Conservation (phyloP, 2,113 vertebrate species). For the Pituophis catenifer region DNA sequence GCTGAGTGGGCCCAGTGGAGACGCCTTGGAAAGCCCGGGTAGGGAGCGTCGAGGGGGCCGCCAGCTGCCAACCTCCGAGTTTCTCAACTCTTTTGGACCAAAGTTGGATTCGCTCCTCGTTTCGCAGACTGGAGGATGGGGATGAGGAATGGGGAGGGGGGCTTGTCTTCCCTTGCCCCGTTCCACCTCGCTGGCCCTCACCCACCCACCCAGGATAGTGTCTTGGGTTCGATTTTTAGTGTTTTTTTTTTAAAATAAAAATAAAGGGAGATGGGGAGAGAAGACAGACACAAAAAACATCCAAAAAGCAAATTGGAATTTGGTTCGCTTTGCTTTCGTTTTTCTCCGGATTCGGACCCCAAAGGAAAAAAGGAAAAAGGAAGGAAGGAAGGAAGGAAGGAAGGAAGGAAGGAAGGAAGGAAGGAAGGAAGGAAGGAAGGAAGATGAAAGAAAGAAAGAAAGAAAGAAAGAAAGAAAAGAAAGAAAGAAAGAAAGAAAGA, state of each 20-base stretch:
- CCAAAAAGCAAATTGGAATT: neutral
- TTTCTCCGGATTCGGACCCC: neutral
- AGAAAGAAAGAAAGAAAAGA: too few species aligned
- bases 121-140: neutral
- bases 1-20: neutral
- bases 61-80: neutral
- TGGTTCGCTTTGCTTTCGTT: neutral
- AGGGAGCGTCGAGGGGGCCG: neutral
- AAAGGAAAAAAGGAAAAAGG: neutral
- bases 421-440: too few species aligned
- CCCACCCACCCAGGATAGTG: conserved; percentile 35
- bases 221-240: conserved; percentile 48
- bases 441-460: too few species aligned
- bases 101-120: conserved; percentile 56
- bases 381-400: neutral
- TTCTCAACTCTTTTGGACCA: conserved; percentile 58
- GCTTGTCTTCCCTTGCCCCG: neutral
- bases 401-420: too few species aligned
- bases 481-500: neutral
- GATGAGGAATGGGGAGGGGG: neutral
- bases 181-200: neutral
- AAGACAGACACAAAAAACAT: neutral
- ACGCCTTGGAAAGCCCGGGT: neutral
- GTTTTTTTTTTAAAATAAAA: neutral
- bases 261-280: too few species aligned